phyloP scores from a whole-genome alignment of 2,888 invertebrate species.

The Oscheius onirici region DNA sequence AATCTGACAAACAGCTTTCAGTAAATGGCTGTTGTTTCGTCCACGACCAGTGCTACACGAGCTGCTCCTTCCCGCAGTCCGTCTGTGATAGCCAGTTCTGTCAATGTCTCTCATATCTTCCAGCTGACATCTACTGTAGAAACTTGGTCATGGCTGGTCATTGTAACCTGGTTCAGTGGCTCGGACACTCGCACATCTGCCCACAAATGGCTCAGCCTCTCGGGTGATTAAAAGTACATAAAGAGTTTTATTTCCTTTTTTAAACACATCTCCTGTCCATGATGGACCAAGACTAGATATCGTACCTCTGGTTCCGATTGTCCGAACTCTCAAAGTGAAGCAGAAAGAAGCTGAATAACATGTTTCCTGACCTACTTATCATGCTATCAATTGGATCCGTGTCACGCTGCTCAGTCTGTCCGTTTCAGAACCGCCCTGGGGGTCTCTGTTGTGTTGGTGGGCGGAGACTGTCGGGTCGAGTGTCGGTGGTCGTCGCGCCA shows the following conservation, averaged over 20 bases:
- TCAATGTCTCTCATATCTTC: conserved; percentile 39
- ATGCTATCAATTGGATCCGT: not conserved
- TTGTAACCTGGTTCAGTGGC: conserved; percentile 23
- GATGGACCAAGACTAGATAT: too few relatives aligned
- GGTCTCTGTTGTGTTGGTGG: conserved; percentile 15
- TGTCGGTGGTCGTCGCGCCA: conserved; percentile 12
- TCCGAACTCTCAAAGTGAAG: too few relatives aligned
- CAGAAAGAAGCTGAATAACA: too few relatives aligned
- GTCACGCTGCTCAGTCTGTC: not conserved
- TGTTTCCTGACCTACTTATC: not conserved
- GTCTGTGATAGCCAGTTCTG: conserved; percentile 50
- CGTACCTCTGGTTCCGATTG: too few relatives aligned
- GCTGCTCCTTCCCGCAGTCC: conserved; percentile 45
- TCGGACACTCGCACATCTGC: conserved; percentile 15
- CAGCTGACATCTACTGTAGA: conserved; percentile 43
- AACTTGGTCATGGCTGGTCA: conserved; percentile 35
- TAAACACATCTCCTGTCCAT: too few relatives aligned
- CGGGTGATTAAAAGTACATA: not conserved
- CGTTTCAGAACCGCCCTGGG: not conserved
- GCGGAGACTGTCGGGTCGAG: conserved; percentile 15
- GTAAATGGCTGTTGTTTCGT: conserved; percentile 42
- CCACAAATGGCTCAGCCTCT: conserved; percentile 19
- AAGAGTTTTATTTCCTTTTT: too few relatives aligned
- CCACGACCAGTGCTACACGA: conserved; percentile 49
- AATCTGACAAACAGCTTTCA: too few relatives aligned